Conservation (phyloP, 2,113 vertebrate species). For the Neofelis nebulosa region DNA sequence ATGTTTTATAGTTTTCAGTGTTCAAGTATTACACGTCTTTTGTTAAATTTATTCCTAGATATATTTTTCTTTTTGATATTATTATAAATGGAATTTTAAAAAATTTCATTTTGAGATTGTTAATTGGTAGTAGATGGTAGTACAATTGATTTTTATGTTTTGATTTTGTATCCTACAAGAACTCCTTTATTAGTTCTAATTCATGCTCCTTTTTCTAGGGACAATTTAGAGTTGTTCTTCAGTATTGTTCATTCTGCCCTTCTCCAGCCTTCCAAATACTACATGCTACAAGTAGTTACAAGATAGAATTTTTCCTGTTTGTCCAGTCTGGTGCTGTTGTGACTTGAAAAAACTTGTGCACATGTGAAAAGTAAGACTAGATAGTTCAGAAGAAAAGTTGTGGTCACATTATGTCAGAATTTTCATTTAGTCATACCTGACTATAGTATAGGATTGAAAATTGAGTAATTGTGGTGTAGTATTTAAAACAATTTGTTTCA, state of each 20-base stretch:
- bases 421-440: neutral
- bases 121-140: neutral
- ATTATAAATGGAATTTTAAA: neutral
- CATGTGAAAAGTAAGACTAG: slow-evolving; percentile 9
- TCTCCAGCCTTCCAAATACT: neutral
- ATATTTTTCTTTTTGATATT: slow-evolving; percentile 10
- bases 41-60: slow-evolving; percentile 26
- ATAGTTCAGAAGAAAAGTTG: neutral
- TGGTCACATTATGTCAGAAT: neutral
- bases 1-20: slow-evolving; percentile 18
- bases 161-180: slow-evolving; percentile 17
- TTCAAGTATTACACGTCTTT: neutral
- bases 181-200: slow-evolving; percentile 4
- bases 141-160: slow-evolving; percentile 19
- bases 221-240: neutral
- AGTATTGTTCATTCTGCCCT: neutral
- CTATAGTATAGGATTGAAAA: slow-evolving; percentile 36
- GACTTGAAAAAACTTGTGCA: neutral
- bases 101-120: slow-evolving; percentile 37
- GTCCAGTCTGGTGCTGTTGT: neutral
- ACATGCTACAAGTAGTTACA: neutral
- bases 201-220: neutral
- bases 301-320: slow-evolving; percentile 9
- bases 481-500: neutral
- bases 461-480: neutral